Conservation (phyloP, 2,797 vertebrate genomes). For the Centroberyx gerrardi region DNA sequence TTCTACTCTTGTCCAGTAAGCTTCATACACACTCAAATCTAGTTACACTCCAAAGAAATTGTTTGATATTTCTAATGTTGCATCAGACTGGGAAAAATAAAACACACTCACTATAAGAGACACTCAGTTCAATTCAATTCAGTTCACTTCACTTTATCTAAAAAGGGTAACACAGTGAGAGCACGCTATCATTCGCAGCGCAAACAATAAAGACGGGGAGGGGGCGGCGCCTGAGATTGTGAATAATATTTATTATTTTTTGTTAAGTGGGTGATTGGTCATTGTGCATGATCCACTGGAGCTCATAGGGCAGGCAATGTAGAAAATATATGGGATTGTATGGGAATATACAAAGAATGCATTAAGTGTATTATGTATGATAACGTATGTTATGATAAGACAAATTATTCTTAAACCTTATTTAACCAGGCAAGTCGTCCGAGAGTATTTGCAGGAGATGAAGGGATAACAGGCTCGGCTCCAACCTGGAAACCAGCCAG, state of each 20-base stretch:
- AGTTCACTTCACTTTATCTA: slow-evolving; percentile 21
- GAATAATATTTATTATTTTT: slow-evolving; percentile 53
- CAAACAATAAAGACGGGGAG: neutral
- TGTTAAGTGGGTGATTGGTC: slow-evolving; percentile 54
- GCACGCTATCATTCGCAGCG: slow-evolving; percentile 11
- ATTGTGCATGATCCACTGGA: slow-evolving; percentile 50
- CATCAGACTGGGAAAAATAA: neutral
- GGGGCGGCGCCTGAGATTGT: slow-evolving; percentile 28
- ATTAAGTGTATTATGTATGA: neutral
- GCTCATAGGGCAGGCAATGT: slow-evolving; percentile 1
- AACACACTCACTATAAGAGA: neutral
- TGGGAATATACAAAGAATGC: neutral
- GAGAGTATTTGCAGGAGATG: too few relatives aligned
- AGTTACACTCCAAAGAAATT: slow-evolving; percentile 29
- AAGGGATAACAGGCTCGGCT: neutral
- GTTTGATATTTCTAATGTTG: slow-evolving; percentile 27
- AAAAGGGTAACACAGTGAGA: slow-evolving; percentile 5
- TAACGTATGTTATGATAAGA: neutral
- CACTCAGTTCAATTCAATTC: slow-evolving; percentile 35
- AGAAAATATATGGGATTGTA: slow-evolving; percentile 1
- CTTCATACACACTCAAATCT: slow-evolving; percentile 15
- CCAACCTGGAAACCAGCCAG: neutral
- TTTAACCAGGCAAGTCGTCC: too few relatives aligned
- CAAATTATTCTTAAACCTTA: too few relatives aligned
- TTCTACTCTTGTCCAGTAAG: slow-evolving; percentile 6